These are phyloP conservation scores for Polydrusus tereticollis DNA, from an alignment of 2,888 invertebrate genomes.

Conservation along the genomic window DNA sequence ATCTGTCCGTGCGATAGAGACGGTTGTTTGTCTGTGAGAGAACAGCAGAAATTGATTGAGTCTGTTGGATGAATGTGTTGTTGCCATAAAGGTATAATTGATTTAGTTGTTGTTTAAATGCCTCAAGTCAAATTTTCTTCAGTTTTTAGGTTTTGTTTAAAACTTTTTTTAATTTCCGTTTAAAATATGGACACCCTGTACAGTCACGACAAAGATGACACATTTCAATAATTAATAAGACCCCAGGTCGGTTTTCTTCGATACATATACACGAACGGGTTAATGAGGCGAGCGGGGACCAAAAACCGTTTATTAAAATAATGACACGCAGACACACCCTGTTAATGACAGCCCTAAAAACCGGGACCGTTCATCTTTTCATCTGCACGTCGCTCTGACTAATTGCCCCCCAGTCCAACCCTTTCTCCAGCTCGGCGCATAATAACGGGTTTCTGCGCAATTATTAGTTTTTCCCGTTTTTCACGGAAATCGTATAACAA, in stretches of 20 bases:
- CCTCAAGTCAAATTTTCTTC: too few relatives aligned
- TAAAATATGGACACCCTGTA: neutral
- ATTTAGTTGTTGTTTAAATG: too few relatives aligned
- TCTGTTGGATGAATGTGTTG: neutral
- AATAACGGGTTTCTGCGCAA: conserved; percentile 38
- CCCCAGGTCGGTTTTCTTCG: conserved; percentile 14
- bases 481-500: conserved; percentile 40
- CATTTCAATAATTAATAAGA: conserved; percentile 27
- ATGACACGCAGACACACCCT: conserved; percentile 58
- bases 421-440: conserved; percentile 51
- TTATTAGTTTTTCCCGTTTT: conserved; percentile 47
- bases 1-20: conserved; percentile 14
- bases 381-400: conserved; percentile 58
- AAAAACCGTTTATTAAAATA: conserved; percentile 61
- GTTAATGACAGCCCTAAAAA: conserved; percentile 59
- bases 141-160: neutral
- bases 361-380: conserved; percentile 59
- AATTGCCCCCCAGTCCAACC: conserved; percentile 59
- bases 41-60: conserved; percentile 11
- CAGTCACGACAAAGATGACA: conserved; percentile 22
- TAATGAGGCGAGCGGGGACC: conserved; percentile 33
- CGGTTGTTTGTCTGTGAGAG: conserved; percentile 7
- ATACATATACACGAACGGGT: conserved; percentile 31
- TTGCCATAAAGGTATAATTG: neutral
- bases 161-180: neutral